Conservation (phyloP, 2,113 vertebrate genomes). For the Trinectes maculatus region DNA sequence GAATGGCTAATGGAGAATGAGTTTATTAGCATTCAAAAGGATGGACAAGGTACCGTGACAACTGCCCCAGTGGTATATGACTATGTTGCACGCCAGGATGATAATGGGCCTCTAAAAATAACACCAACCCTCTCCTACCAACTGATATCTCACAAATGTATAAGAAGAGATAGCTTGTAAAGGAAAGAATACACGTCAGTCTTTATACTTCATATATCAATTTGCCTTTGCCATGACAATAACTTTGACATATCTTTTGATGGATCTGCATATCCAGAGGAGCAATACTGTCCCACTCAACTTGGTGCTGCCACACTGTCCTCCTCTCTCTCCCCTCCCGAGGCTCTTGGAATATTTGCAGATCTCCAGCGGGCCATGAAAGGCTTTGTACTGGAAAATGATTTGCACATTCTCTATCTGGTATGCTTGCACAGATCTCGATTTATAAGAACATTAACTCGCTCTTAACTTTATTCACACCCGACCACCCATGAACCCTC, state of each 20-base stretch:
- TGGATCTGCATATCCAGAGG: conserved; percentile 71
- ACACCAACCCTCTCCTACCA: no score
- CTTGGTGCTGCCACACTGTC: conserved; percentile 93
- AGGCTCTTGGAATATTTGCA: conserved; percentile 96
- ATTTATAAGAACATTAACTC: background rate
- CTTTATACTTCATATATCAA: background rate
- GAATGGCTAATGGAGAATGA: conserved; percentile 94
- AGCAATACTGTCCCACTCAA: conserved; percentile 89
- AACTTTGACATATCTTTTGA: background rate
- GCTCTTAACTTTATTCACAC: background rate
- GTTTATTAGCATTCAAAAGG: conserved; percentile 88
- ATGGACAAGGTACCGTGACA: conserved; percentile 54
- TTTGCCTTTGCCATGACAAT: background rate
- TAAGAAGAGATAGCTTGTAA: background rate
- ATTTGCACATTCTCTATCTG: conserved; percentile 95
- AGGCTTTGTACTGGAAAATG: conserved; percentile 96
- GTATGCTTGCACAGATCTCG: conserved; percentile 72
- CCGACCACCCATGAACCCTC: background rate
- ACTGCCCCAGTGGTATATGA: background rate
- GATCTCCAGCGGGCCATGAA: conserved; percentile 98
- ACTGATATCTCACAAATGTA: no score
- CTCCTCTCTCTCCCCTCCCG: conserved; percentile 92
- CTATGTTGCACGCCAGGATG: background rate
- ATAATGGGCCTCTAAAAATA: background rate
- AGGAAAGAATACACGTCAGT: background rate